phyloP scores from a whole-genome alignment of 2,888 invertebrate species.

The Therioaphis trifolii region DNA sequence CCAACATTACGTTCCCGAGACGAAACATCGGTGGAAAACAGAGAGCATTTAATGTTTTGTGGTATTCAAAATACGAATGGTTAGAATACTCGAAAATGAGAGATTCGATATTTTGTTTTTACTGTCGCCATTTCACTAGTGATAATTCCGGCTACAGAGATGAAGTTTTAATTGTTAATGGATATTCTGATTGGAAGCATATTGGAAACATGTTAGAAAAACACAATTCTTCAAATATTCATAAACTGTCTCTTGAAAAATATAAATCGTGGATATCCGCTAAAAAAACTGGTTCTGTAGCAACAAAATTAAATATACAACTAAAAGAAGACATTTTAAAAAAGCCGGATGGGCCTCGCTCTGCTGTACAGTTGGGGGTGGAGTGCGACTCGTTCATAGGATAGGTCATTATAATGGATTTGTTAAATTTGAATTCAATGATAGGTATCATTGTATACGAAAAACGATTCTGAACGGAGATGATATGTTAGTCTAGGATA shows the following conservation, averaged over 20 bases:
- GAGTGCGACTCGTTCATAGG: no score
- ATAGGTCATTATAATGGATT: no score
- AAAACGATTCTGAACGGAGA: no score
- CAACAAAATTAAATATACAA: slow-evolving; percentile 11
- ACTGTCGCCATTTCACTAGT: slow-evolving; percentile 5
- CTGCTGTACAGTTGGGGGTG: no score
- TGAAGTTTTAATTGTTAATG: neutral
- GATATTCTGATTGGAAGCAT: slow-evolving; percentile 17
- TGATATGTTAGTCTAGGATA: no score
- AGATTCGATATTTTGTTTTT: slow-evolving; percentile 28
- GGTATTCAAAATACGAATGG: slow-evolving; percentile 33
- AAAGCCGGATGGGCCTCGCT: no score
- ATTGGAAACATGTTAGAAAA: neutral
- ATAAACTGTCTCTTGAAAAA: neutral
- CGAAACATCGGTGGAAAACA: slow-evolving; percentile 18
- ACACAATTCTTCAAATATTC: slow-evolving; percentile 14
- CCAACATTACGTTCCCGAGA: slow-evolving; percentile 8
- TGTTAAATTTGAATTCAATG: no score
- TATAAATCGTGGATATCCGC: slow-evolving; percentile 11
- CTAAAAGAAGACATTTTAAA: neutral
- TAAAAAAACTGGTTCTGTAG: slow-evolving; percentile 10
- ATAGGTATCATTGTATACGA: no score
- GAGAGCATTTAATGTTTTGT: slow-evolving; percentile 15
- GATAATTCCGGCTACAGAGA: neutral
- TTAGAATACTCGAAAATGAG: slow-evolving; percentile 22